Percentiles rank a stretch among this genome's conserved stretches.
Conservation (phyloP, 2,797 vertebrate genomes). For the Uromys caudimaculatus region DNA sequence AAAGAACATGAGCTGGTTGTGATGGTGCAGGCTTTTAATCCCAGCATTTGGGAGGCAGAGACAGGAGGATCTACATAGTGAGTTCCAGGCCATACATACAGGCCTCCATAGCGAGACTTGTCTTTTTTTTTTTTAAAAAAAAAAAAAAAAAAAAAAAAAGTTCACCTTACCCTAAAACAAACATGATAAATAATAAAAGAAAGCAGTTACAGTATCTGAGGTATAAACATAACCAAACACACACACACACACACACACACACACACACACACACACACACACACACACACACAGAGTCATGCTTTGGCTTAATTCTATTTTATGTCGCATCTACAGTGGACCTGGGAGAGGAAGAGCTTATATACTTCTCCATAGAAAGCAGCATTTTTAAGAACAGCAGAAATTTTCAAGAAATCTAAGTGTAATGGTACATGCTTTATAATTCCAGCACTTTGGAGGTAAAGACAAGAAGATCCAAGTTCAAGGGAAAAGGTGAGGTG, state of each 20-base stretch:
- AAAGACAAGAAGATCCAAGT: not conserved
- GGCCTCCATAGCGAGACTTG: not conserved
- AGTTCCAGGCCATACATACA: not conserved
- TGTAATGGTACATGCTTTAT: not conserved
- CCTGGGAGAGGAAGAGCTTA: not conserved
- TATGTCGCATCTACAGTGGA: not conserved
- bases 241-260: not conserved
- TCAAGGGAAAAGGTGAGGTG: not conserved
- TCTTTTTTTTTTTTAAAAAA: too few species aligned
- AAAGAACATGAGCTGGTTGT: not conserved
- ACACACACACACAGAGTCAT: not conserved
- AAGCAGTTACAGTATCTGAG: not conserved
- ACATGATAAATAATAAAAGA: not conserved
- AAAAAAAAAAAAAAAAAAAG: not conserved
- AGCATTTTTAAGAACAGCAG: slow-evolving; percentile 40
- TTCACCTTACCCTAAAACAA: not conserved
- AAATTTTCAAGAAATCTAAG: not conserved
- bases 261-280: not conserved
- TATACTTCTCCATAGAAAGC: not conserved
- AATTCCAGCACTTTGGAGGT: not conserved
- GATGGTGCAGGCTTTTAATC: not conserved
- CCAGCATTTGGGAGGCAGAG: not conserved
- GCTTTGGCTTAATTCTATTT: not conserved
- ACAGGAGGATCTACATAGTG: not conserved
- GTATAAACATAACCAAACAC: not conserved